Conservation (phyloP, 2,888 invertebrate species). For the Ennomos quercinarius region DNA sequence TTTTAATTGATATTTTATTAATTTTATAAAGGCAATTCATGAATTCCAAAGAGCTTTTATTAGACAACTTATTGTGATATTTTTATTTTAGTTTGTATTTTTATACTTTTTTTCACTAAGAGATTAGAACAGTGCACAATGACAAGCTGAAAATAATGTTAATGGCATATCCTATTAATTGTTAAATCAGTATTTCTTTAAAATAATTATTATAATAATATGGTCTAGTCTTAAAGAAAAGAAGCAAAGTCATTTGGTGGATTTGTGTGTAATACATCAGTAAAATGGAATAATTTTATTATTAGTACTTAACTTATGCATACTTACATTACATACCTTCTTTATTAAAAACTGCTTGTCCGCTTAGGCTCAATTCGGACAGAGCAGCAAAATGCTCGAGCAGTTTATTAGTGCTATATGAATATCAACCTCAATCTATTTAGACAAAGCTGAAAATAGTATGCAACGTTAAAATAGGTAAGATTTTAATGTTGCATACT, state of each 20-base stretch:
- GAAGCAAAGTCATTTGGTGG: conserved; percentile 9
- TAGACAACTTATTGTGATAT: conserved; percentile 62
- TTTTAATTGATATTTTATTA: conserved; percentile 10
- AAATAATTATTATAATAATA: conserved; percentile 24
- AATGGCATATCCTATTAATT: conserved; percentile 12
- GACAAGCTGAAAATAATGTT: conserved; percentile 13
- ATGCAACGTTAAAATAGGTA: no score
- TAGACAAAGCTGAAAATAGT: no score
- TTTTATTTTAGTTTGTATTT: conserved; percentile 48
- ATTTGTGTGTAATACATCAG: background rate
- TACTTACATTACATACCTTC: conserved; percentile 2
- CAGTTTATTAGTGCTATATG: no score
- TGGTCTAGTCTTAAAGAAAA: conserved; percentile 29
- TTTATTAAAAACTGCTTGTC: conserved; percentile 21
- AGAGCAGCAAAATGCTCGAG: no score
- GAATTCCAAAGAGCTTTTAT: conserved; percentile 62
- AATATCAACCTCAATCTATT: no score
- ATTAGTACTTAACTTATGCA: background rate
- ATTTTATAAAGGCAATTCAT: conserved; percentile 11
- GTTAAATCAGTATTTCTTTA: conserved; percentile 34
- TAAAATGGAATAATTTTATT: no score
- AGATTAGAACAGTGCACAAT: conserved; percentile 34
- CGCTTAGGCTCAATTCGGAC: conserved; percentile 17
- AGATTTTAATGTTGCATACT: no score
- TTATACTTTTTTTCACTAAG: conserved; percentile 41